Conservation (phyloP, 2,797 vertebrate genomes). For the Leptoclinus maculatus region DNA sequence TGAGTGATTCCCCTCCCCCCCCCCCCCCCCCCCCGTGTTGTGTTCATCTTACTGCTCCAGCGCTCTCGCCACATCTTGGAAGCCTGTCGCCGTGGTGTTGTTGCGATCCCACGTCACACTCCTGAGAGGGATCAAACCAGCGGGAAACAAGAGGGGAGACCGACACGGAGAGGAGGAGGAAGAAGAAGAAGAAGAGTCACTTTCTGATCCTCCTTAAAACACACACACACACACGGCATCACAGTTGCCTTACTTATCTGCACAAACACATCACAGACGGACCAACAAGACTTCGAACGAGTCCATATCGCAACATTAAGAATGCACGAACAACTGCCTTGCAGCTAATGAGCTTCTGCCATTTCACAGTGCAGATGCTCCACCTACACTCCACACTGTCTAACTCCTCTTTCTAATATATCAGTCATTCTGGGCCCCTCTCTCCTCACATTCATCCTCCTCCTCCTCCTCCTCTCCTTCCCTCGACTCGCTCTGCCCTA, state of each 20-base stretch:
- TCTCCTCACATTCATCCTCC: constrained; percentile 47
- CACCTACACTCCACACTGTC: constrained; percentile 44
- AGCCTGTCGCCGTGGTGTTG: constrained; percentile 89
- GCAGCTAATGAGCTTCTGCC: constrained; percentile 62
- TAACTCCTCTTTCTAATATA: constrained; percentile 43
- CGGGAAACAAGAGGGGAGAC: constrained; percentile 44
- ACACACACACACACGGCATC: not conserved
- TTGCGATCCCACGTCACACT: constrained; percentile 94
- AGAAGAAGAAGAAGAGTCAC: constrained; percentile 23
- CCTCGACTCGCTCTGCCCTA: constrained; percentile 53
- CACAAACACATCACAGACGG: constrained; percentile 19
- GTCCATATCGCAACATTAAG: constrained; percentile 27
- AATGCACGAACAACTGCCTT: constrained; percentile 33
- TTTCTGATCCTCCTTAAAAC: constrained; percentile 25
- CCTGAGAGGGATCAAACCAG: constrained; percentile 74
- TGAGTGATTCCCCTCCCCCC: constrained; percentile 35
- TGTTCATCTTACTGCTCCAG: constrained; percentile 89
- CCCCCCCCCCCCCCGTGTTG: constrained; percentile 14
- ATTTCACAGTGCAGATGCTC: constrained; percentile 32
- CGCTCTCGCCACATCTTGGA: constrained; percentile 91
- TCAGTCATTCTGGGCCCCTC: constrained; percentile 38
- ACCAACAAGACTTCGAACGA: constrained; percentile 14
- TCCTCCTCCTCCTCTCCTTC: constrained; percentile 4
- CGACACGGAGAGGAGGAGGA: constrained; percentile 34
- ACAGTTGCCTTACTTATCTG: constrained; percentile 13